Evolutionary conservation across 2,113 vertebrate genomes (phyloP).

Genomic region (Gymnorhina tibicen): DNA sequence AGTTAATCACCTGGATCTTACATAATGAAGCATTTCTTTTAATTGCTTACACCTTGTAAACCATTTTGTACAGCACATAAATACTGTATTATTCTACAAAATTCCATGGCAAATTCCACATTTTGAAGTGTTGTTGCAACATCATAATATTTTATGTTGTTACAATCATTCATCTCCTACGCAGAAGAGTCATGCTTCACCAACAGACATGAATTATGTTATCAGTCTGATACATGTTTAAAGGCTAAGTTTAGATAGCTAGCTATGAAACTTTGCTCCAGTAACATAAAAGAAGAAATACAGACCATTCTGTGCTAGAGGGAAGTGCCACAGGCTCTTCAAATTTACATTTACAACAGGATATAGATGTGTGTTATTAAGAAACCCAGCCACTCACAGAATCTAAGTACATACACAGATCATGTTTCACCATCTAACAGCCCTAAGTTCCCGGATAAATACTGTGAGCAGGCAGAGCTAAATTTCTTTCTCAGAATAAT

Average conservation of each 20-base stretch:
- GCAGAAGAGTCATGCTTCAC: not conserved
- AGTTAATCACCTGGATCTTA: not conserved
- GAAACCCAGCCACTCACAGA: not conserved
- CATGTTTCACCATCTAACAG: not conserved
- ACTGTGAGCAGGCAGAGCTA: not conserved
- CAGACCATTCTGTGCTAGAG: not conserved
- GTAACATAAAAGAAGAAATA: not conserved
- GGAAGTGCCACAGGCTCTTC: not conserved
- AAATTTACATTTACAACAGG: not conserved
- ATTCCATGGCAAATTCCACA: not conserved
- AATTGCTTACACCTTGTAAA: not conserved
- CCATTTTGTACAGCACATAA: not conserved
- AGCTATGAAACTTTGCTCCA: not conserved
- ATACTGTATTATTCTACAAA: not conserved
- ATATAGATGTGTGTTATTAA: not conserved
- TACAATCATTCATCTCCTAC: not conserved
- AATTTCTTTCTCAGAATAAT: not conserved
- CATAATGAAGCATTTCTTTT: not conserved
- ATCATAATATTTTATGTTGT: not conserved
- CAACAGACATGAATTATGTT: not conserved
- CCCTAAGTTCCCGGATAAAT: not conserved
- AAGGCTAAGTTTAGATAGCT: not conserved
- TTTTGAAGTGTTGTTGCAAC: not conserved
- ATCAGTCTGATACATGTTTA: not conserved
- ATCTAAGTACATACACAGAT: not conserved